A percentile compares a stretch with the other conserved stretches of the same genome.
phyloP scores from a whole-genome alignment of 2,797 vertebrate genomes.

The Siniperca undulata region DNA sequence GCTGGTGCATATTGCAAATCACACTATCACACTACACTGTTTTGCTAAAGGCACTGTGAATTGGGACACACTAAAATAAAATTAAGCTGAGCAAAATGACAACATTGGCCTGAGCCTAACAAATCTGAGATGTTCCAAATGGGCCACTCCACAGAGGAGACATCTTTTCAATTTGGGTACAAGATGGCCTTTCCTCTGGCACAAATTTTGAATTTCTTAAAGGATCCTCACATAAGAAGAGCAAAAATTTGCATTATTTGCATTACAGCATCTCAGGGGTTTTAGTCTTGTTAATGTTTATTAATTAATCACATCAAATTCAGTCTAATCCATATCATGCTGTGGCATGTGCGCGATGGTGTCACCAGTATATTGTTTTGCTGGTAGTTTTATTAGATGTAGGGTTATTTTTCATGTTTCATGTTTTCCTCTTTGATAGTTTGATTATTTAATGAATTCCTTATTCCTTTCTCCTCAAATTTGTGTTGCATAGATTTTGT shows the following conservation, averaged over 20 bases:
- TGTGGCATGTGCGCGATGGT: background rate
- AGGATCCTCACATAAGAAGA: background rate
- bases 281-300: constrained; percentile 28
- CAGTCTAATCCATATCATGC: constrained; percentile 34
- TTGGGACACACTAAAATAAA: background rate
- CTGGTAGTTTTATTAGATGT: background rate
- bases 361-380: background rate
- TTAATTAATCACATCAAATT: constrained; percentile 43
- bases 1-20: background rate
- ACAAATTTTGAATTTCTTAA: too few species aligned
- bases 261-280: background rate
- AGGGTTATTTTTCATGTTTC: background rate
- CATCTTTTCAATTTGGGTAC: background rate
- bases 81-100: background rate
- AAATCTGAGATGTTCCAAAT: background rate
- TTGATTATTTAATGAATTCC: background rate
- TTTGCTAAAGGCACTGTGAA: background rate
- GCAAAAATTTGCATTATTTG: background rate
- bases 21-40: background rate
- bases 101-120: background rate
- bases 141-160: background rate
- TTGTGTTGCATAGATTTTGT: background rate
- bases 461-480: background rate
- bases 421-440: background rate
- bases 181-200: background rate